Conservation (phyloP, 2,113 vertebrate species). For the Meleagris gallopavo region DNA sequence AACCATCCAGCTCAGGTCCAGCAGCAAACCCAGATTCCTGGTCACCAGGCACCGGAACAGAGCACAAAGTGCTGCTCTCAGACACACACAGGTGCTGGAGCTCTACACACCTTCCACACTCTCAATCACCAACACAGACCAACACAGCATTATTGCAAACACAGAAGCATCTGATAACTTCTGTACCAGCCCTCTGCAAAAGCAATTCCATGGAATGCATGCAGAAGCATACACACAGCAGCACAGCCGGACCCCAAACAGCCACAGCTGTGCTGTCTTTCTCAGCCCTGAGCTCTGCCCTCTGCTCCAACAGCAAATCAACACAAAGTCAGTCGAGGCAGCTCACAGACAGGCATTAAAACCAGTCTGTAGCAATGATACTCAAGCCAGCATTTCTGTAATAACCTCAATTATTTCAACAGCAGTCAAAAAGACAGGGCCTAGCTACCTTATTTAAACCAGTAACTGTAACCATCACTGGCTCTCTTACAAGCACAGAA, state of each 20-base stretch:
- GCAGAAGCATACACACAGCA: background rate
- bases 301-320: background rate
- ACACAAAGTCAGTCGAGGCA: background rate
- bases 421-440: background rate
- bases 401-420: background rate
- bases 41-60: background rate
- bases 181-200: background rate
- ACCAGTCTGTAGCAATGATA: background rate
- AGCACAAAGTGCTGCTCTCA: background rate
- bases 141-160: background rate
- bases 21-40: background rate
- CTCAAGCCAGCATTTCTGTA: background rate
- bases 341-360: background rate
- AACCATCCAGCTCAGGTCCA: background rate
- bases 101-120: background rate
- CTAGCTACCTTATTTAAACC: background rate
- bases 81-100: background rate
- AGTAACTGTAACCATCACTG: background rate
- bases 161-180: background rate
- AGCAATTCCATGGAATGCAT: too few species aligned
- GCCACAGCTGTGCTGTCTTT: background rate
- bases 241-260: background rate
- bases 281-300: background rate
- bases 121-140: background rate
- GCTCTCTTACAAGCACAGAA: background rate